Conservation (phyloP, 2,888 invertebrate genomes). For the Ecliptopera silaceata region DNA sequence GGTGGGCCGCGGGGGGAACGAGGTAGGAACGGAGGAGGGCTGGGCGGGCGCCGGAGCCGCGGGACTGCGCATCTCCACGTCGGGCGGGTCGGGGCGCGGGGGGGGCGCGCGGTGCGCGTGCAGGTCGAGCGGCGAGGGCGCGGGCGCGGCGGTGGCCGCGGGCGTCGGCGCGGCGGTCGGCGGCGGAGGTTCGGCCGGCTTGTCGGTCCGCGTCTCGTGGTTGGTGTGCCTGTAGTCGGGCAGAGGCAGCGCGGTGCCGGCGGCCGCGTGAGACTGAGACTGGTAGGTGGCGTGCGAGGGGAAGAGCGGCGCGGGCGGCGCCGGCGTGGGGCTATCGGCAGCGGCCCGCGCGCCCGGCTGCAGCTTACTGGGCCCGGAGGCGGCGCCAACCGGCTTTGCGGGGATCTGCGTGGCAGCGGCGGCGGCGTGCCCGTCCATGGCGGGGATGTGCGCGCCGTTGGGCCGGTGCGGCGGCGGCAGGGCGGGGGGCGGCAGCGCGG, state of each 20-base stretch:
- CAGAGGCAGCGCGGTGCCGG: slow-evolving; percentile 72
- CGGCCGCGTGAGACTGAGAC: slow-evolving; percentile 64
- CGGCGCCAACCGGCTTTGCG: slow-evolving; percentile 69
- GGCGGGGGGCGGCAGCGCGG: slow-evolving; percentile 84
- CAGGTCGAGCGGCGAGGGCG: slow-evolving; percentile 67
- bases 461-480: slow-evolving; percentile 84
- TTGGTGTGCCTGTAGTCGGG: slow-evolving; percentile 78
- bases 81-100: slow-evolving; percentile 51
- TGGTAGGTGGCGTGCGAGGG: slow-evolving; percentile 76
- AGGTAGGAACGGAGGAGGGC: slow-evolving; percentile 71
- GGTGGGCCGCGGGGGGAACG: slow-evolving; percentile 64
- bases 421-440: slow-evolving; percentile 73
- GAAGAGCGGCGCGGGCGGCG: slow-evolving; percentile 73
- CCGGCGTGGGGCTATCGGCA: slow-evolving; percentile 75
- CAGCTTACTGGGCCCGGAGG: slow-evolving; percentile 70
- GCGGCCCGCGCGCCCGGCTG: slow-evolving; percentile 76
- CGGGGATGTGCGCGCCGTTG: slow-evolving; percentile 72
- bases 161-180: slow-evolving; percentile 54
- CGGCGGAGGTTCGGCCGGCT: slow-evolving; percentile 56
- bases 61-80: slow-evolving; percentile 47
- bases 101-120: slow-evolving; percentile 61
- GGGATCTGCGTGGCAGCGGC: slow-evolving; percentile 76
- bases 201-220: slow-evolving; percentile 82
- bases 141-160: slow-evolving; percentile 50
- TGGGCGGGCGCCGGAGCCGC: slow-evolving; percentile 45